Evolutionary conservation across 2,113 vertebrate genomes (phyloP), one percentile per base, ranked within the genome.

Genomic region (Hydrolagus affinis): DNA sequence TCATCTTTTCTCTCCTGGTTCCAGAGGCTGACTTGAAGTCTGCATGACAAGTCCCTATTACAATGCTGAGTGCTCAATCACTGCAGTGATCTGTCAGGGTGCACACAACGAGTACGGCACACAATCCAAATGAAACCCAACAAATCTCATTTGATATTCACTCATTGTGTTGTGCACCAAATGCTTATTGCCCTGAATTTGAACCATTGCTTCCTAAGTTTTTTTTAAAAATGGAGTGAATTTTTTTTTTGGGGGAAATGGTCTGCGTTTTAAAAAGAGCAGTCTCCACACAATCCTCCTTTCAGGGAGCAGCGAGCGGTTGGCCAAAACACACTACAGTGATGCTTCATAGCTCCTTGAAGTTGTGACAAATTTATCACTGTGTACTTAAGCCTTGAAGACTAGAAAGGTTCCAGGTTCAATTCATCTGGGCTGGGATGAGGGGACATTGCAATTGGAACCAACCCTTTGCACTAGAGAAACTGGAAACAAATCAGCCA

Each of bases 131-230:
- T 95, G 94, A 95, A 92, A 93, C 92, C 90, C 92, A 89, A 92
- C 93, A 94, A 95, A 94, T 95, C 93, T 95, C 95, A 97, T 97
- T 96, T 95, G 94, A 95, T 94, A 94, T 94, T 94, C 94, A 94
- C 95, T 97, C 95, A 98, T 97, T 96, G 96, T 95, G 93, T 94
- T 92, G 93, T 94, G 95, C 94, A 94, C 94, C 93, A 94, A 95
- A 93, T 92, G 93, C 92, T 93, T 95, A 64, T 64, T 64, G 23
- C 77, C 77, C 77, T 80, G 77, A 80, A 23, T 25, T 1, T 83
- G 77, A 80, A 32, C 12, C 25, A 66, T 28, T 83, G 25, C 78
- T 30, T 32, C 62, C 62, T 11, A 25, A 44, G 44, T 44, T 44
- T 44, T 44, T 44, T 44, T 44, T 44, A 11, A 66, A 28, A 23